Percentiles rank a stretch among this genome's conserved stretches.
Conservation (phyloP, 2,113 vertebrate genomes). For the Calidris pygmaea region DNA sequence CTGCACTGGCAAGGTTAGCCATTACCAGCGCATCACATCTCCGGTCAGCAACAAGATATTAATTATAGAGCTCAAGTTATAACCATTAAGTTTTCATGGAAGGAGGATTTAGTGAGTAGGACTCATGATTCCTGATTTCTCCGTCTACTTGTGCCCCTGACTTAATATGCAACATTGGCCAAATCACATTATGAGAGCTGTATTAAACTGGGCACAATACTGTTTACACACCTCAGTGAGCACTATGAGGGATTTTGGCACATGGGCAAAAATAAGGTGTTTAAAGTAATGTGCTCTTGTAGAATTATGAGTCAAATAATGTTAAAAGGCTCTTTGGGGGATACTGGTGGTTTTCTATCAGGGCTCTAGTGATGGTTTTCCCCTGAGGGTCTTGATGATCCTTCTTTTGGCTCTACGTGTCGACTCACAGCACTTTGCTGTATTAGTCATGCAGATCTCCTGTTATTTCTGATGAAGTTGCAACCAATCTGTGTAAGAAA, state of each 20-base stretch:
- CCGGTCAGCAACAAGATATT: not conserved
- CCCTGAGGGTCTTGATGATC: not conserved
- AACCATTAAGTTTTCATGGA: not conserved
- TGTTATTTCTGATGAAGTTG: not conserved
- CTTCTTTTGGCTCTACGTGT: not conserved
- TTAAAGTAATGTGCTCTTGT: not conserved
- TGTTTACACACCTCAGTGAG: not conserved
- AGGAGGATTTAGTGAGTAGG: not conserved
- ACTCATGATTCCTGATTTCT: not conserved
- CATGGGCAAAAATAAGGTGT: not conserved
- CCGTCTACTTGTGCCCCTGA: not conserved
- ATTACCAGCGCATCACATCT: not conserved
- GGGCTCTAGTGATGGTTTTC: not conserved
- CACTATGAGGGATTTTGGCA: not conserved
- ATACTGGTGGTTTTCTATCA: not conserved
- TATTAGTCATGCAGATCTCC: not conserved
- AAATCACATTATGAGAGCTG: not conserved
- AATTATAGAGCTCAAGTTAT: not conserved
- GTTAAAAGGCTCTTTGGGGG: not conserved
- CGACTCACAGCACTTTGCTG: not conserved
- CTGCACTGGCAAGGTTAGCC: not conserved
- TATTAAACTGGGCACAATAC: not conserved
- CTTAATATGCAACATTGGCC: not conserved
- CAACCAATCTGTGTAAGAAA: not conserved
- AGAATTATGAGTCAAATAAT: not conserved